phyloP scores from a whole-genome alignment of 2,113 vertebrate species.

The Vidua macroura region DNA sequence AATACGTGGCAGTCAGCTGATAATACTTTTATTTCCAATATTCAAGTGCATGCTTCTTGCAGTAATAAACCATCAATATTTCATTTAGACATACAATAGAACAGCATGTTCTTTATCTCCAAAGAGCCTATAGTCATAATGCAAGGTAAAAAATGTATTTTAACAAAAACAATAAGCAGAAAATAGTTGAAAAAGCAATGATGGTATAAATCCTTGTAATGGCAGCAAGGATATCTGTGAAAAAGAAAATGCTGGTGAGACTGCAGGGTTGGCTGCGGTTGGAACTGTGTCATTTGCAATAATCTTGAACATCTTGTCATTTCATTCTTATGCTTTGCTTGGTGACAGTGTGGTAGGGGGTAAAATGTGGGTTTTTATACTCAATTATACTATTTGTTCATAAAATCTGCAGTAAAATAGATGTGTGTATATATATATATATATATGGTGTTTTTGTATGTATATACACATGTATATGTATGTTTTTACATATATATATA shows the following conservation, averaged over 20 bases:
- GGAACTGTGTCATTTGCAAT: background rate
- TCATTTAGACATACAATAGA: background rate
- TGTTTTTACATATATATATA: background rate
- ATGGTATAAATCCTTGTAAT: background rate
- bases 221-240: background rate
- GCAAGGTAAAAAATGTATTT: background rate
- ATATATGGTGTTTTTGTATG: background rate
- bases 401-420: background rate
- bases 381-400: background rate
- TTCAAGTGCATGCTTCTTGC: background rate
- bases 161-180: background rate
- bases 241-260: background rate
- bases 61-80: background rate
- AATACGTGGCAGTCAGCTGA: background rate
- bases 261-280: fast-evolving
- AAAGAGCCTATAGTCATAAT: background rate
- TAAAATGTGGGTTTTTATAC: background rate
- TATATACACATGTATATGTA: background rate
- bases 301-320: background rate
- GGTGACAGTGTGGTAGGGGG: background rate
- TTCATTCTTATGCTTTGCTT: background rate
- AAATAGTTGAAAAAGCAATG: background rate
- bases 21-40: background rate
- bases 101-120: background rate
- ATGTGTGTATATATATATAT: background rate